Base-by-base conservation (phyloP, 2,113 vertebrate genomes). In the Glareola pratincola region DNA sequence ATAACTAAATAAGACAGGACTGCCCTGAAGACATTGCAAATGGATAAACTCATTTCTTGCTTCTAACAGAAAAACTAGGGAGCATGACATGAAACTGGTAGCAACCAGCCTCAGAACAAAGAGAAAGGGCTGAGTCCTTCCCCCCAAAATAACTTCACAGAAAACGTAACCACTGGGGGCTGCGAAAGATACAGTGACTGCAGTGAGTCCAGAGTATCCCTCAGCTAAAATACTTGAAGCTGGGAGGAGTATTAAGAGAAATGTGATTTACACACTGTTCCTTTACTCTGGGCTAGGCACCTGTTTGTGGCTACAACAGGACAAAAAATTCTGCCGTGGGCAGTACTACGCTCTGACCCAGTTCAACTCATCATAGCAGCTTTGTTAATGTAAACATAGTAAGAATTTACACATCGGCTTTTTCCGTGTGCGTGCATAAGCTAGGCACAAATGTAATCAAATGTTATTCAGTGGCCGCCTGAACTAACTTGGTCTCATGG, bases 371-470 rank as follows among this genome's bases (percentile, higher is more conserved):
- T 56, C 9, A 14, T 41, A 66, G 62, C 54, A 86, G 4, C 36
- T 66, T 16, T 47, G 14, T 82, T 57, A 29, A 56, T 39, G 12
- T 6, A 71, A 78, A 14, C 27, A n/a, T 27, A 37, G 5, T 6
- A 17, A 24, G 24, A 66, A 47, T 66, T 37, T 47, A 29, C 20
- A 14, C 20, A 41, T 60, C 56, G 47, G 8, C 17, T 74, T 78
- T 63, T 50, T 9, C 14, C 26, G 5, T 41, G 8, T 14, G 10
- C 15, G 39, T 39, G 16, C 23, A 23, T 0, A 0, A 75, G 22
- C 24, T 34, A 34, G 47, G n/a, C 53, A 27, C 8, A n/a, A 39
- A 23, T 6, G 27, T 24, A 53, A 57, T 67, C 5, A 4, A 29
- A 37, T 29, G 15, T 43, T n/a, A 19, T 12, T 48, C 23, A 13